A percentile compares a stretch with the other conserved stretches of the same genome.
These are phyloP conservation scores for Peromyscus nudipes DNA, from an alignment of 2,797 vertebrate genomes.

Conservation along the genomic window DNA sequence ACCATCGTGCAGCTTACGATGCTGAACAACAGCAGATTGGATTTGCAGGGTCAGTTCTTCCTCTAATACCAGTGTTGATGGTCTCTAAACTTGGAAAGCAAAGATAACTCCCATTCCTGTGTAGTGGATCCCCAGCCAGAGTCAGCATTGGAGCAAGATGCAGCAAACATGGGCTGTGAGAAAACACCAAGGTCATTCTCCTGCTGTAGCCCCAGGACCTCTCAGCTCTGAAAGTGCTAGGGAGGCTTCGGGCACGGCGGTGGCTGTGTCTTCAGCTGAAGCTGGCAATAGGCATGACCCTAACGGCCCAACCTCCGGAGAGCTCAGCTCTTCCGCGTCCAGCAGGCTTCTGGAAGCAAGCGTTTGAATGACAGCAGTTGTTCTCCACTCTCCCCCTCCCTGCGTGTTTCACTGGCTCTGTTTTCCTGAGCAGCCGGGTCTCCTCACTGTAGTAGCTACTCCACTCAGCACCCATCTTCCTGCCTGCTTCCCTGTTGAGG, in stretches of 20 bases:
- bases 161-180: neutral
- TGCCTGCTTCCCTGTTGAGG: neutral
- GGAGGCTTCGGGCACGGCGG: too few species aligned
- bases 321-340: neutral
- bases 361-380: fast-evolving
- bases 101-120: neutral
- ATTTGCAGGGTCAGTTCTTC: neutral
- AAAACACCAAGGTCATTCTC: too few species aligned
- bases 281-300: neutral
- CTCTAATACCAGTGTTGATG: neutral
- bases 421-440: neutral
- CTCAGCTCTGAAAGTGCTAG: neutral
- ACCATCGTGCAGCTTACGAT: neutral
- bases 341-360: neutral
- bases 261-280: neutral
- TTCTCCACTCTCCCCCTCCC: too few species aligned
- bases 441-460: neutral
- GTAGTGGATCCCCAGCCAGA: neutral
- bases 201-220: neutral
- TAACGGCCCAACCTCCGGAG: neutral
- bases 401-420: neutral
- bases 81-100: neutral
- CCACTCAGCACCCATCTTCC: neutral
- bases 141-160: neutral
- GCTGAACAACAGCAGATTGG: neutral